Conservation (phyloP, 2,888 invertebrate species). For the Pilophorus perplexus region DNA sequence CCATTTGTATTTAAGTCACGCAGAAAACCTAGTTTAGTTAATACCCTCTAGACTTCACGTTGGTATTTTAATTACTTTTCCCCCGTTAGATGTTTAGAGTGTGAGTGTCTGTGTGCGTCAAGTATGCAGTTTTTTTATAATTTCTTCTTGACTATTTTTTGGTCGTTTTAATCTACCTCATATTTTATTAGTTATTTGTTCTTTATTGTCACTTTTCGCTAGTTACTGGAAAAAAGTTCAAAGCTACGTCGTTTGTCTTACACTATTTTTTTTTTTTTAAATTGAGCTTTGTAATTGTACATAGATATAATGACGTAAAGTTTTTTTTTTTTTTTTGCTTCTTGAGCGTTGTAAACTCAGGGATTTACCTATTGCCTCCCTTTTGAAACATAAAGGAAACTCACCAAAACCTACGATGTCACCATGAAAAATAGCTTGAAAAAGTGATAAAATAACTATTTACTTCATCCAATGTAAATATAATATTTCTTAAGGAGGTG, state of each 20-base stretch:
- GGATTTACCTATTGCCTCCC: slow-evolving; percentile 28
- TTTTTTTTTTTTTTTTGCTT: slow-evolving; percentile 31
- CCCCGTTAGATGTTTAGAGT: slow-evolving; percentile 26
- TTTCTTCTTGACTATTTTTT: too few species aligned
- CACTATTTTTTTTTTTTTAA: slow-evolving; percentile 9
- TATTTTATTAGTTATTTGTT: slow-evolving; percentile 35
- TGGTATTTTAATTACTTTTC: too few species aligned
- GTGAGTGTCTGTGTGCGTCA: slow-evolving; percentile 25
- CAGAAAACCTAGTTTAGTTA: slow-evolving; percentile 22
- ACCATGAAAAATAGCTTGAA: slow-evolving; percentile 34
- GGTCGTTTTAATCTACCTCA: slow-evolving; percentile 36
- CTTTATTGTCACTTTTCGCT: slow-evolving; percentile 13
- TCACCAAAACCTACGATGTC: slow-evolving; percentile 30
- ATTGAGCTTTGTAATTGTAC: slow-evolving; percentile 25
- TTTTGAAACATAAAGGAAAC: slow-evolving; percentile 9
- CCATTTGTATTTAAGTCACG: too few species aligned
- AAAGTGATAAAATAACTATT: slow-evolving; percentile 24
- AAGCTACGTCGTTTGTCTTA: too few species aligned
- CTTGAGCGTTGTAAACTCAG: slow-evolving; percentile 33
- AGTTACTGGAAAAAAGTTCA: too few species aligned
- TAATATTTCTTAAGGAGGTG: slow-evolving; percentile 32
- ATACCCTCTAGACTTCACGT: slow-evolving; percentile 21
- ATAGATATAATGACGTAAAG: slow-evolving; percentile 20
- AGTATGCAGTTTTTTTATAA: slow-evolving; percentile 29
- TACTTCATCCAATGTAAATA: slow-evolving; percentile 32